Evolutionary conservation across 1,140 invertebrate species (phyloP).

Genomic region (Helicoverpa zea): DNA sequence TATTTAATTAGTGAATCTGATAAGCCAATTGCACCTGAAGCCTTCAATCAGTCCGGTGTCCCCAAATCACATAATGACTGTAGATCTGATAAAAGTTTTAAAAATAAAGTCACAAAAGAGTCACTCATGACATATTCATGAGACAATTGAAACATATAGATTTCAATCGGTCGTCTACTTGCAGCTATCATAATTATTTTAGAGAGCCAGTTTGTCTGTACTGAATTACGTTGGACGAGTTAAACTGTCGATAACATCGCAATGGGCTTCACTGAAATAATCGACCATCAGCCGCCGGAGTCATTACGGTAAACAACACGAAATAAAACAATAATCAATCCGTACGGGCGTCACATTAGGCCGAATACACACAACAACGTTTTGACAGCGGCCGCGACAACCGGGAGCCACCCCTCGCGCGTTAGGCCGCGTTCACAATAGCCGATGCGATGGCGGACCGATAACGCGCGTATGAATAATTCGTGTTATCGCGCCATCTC

Average conservation of each 20-base stretch:
- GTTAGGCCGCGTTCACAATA: conserved; percentile 76
- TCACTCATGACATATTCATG: conserved; percentile 40
- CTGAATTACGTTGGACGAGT: conserved; percentile 31
- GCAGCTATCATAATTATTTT: conserved; percentile 37
- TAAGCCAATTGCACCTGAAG: conserved; percentile 24
- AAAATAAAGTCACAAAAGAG: conserved; percentile 42
- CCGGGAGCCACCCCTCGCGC: conserved; percentile 78
- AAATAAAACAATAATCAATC: conserved; percentile 80
- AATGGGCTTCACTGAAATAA: conserved; percentile 33
- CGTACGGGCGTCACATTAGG: conserved; percentile 71
- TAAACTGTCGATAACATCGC: conserved; percentile 27
- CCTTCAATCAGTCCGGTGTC: conserved; percentile 23
- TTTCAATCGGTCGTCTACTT: conserved; percentile 35
- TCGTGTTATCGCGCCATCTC: conserved; percentile 84
- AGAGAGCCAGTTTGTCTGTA: conserved; percentile 28
- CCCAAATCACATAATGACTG: conserved; percentile 33
- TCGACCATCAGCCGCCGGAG: conserved; percentile 38
- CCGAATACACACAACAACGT: conserved; percentile 74
- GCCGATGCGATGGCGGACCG: conserved; percentile 79
- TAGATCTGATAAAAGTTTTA: conserved; percentile 44
- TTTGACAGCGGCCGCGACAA: conserved; percentile 78
- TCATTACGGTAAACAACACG: conserved; percentile 59
- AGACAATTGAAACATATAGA: conserved; percentile 41
- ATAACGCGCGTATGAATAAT: conserved; percentile 85
- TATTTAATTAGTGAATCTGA: conserved; percentile 51